Percentiles rank a stretch among this genome's conserved stretches.
These are phyloP conservation scores for Apus apus DNA, from an alignment of 2,113 vertebrate species.

Conservation along the genomic window DNA sequence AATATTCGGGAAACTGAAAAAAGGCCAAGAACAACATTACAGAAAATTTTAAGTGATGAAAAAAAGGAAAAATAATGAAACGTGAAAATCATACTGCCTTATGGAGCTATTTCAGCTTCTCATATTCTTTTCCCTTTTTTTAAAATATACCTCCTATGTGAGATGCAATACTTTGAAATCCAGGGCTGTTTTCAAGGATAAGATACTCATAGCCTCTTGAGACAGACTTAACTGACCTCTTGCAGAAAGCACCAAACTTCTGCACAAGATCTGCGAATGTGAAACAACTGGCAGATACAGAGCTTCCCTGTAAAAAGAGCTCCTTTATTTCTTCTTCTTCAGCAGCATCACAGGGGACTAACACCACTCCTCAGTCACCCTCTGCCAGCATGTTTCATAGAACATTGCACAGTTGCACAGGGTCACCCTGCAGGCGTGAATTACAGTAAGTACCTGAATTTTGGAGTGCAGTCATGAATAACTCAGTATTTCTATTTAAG, in stretches of 20 bases:
- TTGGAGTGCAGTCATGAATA: background rate
- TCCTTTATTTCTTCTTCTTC: background rate
- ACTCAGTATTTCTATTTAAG: background rate
- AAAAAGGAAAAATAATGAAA: background rate
- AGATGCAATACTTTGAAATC: background rate
- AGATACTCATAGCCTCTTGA: background rate
- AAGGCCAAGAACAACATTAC: background rate
- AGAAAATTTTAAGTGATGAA: background rate
- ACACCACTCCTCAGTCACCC: accelerated
- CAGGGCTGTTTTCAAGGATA: background rate
- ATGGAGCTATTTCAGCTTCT: background rate
- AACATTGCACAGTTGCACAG: background rate
- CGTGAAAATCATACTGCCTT: background rate
- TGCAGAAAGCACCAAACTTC: background rate
- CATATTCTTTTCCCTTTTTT: background rate
- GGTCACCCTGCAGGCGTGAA: background rate
- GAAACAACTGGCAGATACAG: background rate
- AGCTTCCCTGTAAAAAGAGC: background rate
- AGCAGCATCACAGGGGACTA: background rate
- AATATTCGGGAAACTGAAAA: background rate
- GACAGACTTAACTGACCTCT: background rate
- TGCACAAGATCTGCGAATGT: background rate
- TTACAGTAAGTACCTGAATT: background rate
- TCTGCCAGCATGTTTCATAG: background rate
- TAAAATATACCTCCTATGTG: accelerated